phyloP scores from a whole-genome alignment of 2,113 vertebrate genomes.

The Orthochromis indermauri region DNA sequence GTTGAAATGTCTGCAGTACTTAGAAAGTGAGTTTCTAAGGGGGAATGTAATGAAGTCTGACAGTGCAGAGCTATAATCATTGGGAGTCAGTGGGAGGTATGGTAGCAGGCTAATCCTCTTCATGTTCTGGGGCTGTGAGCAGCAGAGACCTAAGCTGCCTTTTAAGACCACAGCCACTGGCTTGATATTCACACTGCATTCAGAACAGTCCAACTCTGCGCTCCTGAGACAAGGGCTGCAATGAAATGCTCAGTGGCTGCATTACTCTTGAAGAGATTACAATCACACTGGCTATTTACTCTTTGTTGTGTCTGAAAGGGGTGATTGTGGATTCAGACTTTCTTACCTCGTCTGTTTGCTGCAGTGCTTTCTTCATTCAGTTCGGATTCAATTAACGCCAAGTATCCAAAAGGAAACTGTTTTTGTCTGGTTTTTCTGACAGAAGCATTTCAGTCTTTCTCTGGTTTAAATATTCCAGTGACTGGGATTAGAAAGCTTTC shows the following conservation, averaged over 20 bases:
- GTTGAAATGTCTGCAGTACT: constrained; percentile 52
- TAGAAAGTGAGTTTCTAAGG: constrained; percentile 57
- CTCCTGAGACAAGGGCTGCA: constrained; percentile 33
- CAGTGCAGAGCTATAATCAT: constrained; percentile 57
- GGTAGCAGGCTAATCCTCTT: constrained; percentile 60
- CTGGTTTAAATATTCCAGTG: neutral
- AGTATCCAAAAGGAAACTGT: neutral
- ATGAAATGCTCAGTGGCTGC: constrained; percentile 36
- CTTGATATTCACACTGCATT: constrained; percentile 54
- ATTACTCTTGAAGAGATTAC: constrained; percentile 45
- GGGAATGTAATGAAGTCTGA: constrained; percentile 64
- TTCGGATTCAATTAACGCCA: neutral
- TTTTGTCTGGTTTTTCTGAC: neutral
- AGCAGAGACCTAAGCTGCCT: constrained; percentile 57
- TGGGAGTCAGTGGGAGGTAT: constrained; percentile 61
- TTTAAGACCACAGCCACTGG: constrained; percentile 53
- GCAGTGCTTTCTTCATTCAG: neutral
- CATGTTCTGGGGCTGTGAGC: constrained; percentile 66
- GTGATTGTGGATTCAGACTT: constrained; percentile 11
- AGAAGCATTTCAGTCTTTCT: neutral
- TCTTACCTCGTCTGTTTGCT: neutral
- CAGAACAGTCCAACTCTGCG: constrained; percentile 21
- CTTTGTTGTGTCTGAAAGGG: constrained; percentile 30
- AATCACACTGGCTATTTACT: constrained; percentile 38
- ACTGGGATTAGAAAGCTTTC: neutral